Percentiles rank a stretch among this genome's conserved stretches.
Conservation (phyloP, 2,113 vertebrate genomes). For the Takifugu flavidus region DNA sequence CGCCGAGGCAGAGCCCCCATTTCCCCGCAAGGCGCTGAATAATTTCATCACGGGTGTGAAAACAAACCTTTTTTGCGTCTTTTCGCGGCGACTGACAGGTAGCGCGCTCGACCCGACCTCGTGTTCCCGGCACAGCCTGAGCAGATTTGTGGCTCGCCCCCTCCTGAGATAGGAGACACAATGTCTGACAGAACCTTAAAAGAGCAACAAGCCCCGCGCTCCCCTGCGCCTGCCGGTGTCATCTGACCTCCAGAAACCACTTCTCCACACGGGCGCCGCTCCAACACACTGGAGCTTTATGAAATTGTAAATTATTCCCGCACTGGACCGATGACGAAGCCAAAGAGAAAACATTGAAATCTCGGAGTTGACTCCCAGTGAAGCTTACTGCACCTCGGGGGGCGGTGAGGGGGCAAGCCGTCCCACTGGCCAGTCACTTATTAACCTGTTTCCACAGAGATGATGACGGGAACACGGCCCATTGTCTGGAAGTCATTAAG, state of each 20-base stretch:
- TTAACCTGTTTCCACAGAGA: slow-evolving; percentile 77
- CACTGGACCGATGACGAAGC: neutral
- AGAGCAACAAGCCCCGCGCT: slow-evolving; percentile 2
- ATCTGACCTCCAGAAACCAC: slow-evolving; percentile 19
- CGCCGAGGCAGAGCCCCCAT: neutral
- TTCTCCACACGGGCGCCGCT: slow-evolving; percentile 25
- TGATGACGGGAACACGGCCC: slow-evolving; percentile 67
- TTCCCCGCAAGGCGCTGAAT: neutral
- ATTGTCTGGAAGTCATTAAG: slow-evolving; percentile 80
- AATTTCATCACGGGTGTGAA: neutral
- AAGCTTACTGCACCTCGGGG: slow-evolving; percentile 30
- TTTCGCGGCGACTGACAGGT: slow-evolving; percentile 24
- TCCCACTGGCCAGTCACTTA: slow-evolving; percentile 59
- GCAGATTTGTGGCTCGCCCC: slow-evolving; percentile 8
- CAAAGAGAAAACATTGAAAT: no score
- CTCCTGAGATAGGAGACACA: slow-evolving; percentile 17
- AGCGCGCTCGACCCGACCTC: slow-evolving; percentile 1
- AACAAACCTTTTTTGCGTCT: slow-evolving; percentile 1
- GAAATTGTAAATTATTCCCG: slow-evolving; percentile 31
- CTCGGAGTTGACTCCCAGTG: slow-evolving; percentile 15
- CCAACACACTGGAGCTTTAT: slow-evolving; percentile 31
- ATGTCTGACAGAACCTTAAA: slow-evolving; percentile 30
- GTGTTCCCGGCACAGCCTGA: neutral
- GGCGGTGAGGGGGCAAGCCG: slow-evolving; percentile 44
- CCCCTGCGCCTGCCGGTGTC: slow-evolving; percentile 3